A percentile compares a stretch with the other conserved stretches of the same genome.
phyloP scores from a whole-genome alignment of 2,888 invertebrate genomes.

The Hydrotaea cyrtoneurina region DNA sequence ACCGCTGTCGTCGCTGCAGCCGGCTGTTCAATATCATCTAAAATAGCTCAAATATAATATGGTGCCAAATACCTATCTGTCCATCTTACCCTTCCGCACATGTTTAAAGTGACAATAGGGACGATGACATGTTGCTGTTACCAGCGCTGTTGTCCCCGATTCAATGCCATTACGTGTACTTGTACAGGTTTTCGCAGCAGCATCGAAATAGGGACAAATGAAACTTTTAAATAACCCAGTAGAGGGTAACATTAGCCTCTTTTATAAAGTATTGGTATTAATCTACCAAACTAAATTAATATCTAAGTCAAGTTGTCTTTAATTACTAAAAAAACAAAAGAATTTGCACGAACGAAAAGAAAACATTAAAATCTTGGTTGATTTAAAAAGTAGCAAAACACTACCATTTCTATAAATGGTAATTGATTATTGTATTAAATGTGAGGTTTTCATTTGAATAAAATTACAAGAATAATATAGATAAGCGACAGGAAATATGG shows the following conservation, averaged over 20 bases:
- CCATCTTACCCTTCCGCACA: slow-evolving; percentile 84
- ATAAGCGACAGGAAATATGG: too few relatives aligned
- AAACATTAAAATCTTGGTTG: slow-evolving; percentile 49
- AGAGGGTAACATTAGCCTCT: slow-evolving; percentile 89
- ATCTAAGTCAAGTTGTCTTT: neutral
- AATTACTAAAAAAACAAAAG: slow-evolving; percentile 45
- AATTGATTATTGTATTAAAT: neutral
- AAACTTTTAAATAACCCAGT: slow-evolving; percentile 93
- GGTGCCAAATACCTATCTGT: neutral
- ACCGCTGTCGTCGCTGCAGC: slow-evolving; percentile 8
- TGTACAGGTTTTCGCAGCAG: slow-evolving; percentile 83
- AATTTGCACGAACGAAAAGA: slow-evolving; percentile 49
- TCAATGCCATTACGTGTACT: slow-evolving; percentile 55
- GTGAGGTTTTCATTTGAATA: too few relatives aligned
- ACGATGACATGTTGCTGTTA: slow-evolving; percentile 91
- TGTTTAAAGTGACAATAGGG: slow-evolving; percentile 97
- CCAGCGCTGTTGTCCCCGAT: slow-evolving; percentile 88
- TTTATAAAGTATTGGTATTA: slow-evolving; percentile 14
- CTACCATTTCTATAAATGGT: neutral
- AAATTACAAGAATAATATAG: too few relatives aligned
- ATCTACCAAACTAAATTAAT: too few relatives aligned
- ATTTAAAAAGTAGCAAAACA: slow-evolving; percentile 32
- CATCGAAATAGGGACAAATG: slow-evolving; percentile 92
- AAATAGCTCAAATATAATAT: slow-evolving; percentile 31
- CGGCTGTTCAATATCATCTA: slow-evolving; percentile 72